Evolutionary conservation across 2,113 vertebrate genomes (phyloP).

Genomic region (Limanda limanda): DNA sequence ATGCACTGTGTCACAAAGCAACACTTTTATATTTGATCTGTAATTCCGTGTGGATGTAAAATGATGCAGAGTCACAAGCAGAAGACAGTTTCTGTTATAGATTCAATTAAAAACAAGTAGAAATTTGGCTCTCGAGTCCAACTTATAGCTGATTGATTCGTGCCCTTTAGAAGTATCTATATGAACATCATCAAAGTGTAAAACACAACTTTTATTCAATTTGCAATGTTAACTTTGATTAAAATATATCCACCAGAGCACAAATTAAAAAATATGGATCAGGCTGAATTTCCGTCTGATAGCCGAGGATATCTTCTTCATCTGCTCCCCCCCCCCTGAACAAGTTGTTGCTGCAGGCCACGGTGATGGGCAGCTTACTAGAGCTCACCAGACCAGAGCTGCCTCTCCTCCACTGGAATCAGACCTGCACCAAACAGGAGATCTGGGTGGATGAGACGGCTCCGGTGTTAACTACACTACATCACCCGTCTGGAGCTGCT

Average conservation of each 20-base stretch:
- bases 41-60: too few relatives aligned
- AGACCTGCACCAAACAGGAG: conserved; percentile 65
- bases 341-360: conserved; percentile 48
- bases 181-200: neutral
- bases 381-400: conserved; percentile 39
- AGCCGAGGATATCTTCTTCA: conserved; percentile 43
- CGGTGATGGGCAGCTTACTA: conserved; percentile 62
- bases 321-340: conserved; percentile 42
- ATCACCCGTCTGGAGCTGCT: conserved; percentile 45
- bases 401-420: conserved; percentile 59
- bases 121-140: too few relatives aligned
- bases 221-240: neutral
- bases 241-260: neutral
- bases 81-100: too few relatives aligned
- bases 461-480: conserved; percentile 34
- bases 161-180: neutral
- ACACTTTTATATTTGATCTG: too few relatives aligned
- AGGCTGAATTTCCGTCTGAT: conserved; percentile 37
- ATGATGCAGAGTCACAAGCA: too few relatives aligned
- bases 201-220: neutral
- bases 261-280: neutral
- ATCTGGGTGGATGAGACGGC: conserved; percentile 67
- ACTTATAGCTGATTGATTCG: too few relatives aligned
- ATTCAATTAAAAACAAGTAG: too few relatives aligned
- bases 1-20: too few relatives aligned